A percentile compares a stretch with the other conserved stretches of the same genome.
Conservation (phyloP, 2,113 vertebrate genomes). For the Strix aluco region DNA sequence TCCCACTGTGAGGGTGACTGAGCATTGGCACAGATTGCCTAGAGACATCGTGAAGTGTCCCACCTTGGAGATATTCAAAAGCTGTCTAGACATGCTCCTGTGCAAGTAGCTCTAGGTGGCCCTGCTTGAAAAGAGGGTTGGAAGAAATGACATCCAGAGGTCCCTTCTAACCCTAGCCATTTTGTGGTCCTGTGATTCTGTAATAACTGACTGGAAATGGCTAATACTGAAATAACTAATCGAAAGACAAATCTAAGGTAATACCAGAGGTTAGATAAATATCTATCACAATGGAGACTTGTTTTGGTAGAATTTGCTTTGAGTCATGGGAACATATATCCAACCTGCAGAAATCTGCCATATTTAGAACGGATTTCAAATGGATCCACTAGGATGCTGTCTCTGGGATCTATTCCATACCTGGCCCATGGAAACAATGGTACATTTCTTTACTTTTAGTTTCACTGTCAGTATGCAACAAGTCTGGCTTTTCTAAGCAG, state of each 20-base stretch:
- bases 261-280: not conserved
- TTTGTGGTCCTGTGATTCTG: not conserved
- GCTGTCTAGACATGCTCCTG: not conserved
- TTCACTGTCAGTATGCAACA: not conserved
- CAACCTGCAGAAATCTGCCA: not conserved
- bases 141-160: not conserved
- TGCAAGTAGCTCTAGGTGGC: accelerated
- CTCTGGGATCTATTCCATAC: not conserved
- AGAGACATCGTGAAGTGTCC: not conserved
- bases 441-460: not conserved
- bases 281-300: not conserved
- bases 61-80: not conserved
- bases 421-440: not conserved
- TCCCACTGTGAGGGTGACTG: too few relatives aligned
- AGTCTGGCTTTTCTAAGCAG: not conserved
- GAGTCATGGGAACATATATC: not conserved
- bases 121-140: not conserved
- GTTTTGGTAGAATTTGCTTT: not conserved
- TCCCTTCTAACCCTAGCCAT: not conserved
- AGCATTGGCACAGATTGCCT: too few relatives aligned
- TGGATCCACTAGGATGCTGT: not conserved
- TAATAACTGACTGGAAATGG: not conserved
- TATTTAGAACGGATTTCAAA: not conserved
- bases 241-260: not conserved
- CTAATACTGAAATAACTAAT: not conserved